These are phyloP conservation scores for Cephalopachus bancanus DNA, from an alignment of 2,797 vertebrate species.

Conservation along the genomic window DNA sequence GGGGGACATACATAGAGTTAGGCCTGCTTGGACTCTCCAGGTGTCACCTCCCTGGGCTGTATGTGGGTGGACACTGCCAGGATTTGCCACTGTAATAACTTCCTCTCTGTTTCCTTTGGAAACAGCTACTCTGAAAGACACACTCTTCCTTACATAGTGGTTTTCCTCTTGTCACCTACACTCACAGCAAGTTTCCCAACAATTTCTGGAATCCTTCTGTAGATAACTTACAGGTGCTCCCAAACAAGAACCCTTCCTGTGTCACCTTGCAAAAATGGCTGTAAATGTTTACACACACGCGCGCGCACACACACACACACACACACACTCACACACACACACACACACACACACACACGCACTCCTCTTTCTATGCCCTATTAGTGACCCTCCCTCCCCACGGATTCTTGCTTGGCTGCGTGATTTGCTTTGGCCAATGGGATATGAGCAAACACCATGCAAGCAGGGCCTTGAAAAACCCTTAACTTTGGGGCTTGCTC, in stretches of 20 bases:
- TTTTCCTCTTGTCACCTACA: neutral
- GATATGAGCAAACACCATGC: neutral
- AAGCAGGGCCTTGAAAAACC: neutral
- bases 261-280: neutral
- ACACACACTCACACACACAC: neutral
- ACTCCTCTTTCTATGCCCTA: neutral
- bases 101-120: neutral
- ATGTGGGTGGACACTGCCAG: neutral
- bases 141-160: neutral
- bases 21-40: neutral
- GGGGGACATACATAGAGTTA: neutral
- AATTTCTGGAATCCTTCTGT: neutral
- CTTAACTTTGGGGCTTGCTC: neutral
- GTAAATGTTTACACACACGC: neutral
- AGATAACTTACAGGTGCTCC: neutral
- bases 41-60: neutral
- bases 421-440: slow-evolving; percentile 2
- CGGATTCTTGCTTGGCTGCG: neutral
- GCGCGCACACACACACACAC: neutral
- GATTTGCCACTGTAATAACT: neutral
- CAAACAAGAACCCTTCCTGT: neutral
- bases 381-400: neutral
- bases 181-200: neutral
- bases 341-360: neutral
- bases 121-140: neutral